phyloP scores from a whole-genome alignment of 2,888 invertebrate genomes.

The Drosophila fungiperda region DNA sequence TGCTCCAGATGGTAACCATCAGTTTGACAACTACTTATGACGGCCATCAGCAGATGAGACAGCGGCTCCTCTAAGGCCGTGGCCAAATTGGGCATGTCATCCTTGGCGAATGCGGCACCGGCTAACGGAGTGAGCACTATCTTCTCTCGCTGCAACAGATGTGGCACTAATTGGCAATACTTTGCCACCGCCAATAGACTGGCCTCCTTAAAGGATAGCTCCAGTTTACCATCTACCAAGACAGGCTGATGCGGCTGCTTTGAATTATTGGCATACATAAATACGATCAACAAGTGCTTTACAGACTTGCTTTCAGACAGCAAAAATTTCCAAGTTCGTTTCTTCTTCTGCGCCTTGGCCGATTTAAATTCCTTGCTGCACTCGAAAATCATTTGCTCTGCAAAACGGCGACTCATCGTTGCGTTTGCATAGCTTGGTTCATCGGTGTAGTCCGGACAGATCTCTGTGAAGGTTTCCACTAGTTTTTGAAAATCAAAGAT shows the following conservation, averaged over 20 bases:
- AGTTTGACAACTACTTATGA: constrained; percentile 70
- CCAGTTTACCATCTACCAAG: constrained; percentile 31
- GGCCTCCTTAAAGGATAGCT: constrained; percentile 67
- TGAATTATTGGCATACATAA: constrained; percentile 10
- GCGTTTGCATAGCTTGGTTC: constrained; percentile 48
- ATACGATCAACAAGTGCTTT: constrained; percentile 29
- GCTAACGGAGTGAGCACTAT: constrained; percentile 65
- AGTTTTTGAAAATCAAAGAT: constrained; percentile 51
- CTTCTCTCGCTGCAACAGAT: constrained; percentile 45
- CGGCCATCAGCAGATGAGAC: constrained; percentile 42
- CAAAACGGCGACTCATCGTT: constrained; percentile 66
- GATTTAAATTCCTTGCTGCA: constrained; percentile 51
- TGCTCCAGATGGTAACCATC: constrained; percentile 60
- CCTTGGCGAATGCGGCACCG: constrained; percentile 57
- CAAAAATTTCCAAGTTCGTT: constrained; percentile 37
- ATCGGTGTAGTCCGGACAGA: constrained; percentile 58
- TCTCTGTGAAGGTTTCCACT: constrained; percentile 36
- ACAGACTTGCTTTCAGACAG: constrained; percentile 16
- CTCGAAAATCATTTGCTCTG: constrained; percentile 56
- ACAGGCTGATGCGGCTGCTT: constrained; percentile 47
- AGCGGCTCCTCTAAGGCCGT: constrained; percentile 41
- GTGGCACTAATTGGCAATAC: constrained; percentile 63
- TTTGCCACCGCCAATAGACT: constrained; percentile 68
- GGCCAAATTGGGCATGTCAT: constrained; percentile 53
- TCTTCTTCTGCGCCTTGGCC: constrained; percentile 44